These are phyloP conservation scores for Xylota segnis DNA, from an alignment of 2,888 invertebrate species.

Conservation along the genomic window DNA sequence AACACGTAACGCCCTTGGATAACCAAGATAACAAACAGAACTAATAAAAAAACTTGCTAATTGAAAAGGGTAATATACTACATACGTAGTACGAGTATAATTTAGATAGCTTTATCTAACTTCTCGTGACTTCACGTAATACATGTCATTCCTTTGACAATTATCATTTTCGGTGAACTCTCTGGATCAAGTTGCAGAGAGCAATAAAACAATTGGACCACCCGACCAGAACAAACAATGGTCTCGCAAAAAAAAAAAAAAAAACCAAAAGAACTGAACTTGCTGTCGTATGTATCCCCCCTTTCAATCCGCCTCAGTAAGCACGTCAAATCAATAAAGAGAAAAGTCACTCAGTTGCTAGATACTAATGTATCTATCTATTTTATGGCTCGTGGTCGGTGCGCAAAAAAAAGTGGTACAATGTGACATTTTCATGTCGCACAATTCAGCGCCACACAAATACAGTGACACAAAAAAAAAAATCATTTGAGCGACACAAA, in stretches of 20 bases:
- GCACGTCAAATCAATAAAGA: slow-evolving; percentile 52
- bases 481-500: slow-evolving; percentile 56
- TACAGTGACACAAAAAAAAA: slow-evolving; percentile 32
- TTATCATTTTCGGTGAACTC: slow-evolving; percentile 13
- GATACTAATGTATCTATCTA: slow-evolving; percentile 42
- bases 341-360: slow-evolving; percentile 39
- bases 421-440: slow-evolving; percentile 72
- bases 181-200: slow-evolving; percentile 20
- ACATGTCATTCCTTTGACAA: slow-evolving; percentile 5
- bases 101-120: neutral
- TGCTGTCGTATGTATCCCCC: slow-evolving; percentile 12
- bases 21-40: slow-evolving; percentile 21
- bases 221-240: slow-evolving; percentile 9
- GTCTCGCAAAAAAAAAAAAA: neutral
- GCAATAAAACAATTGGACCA: neutral
- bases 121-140: neutral
- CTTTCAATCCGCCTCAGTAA: slow-evolving; percentile 7
- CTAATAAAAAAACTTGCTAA: slow-evolving; percentile 25
- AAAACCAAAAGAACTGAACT: neutral
- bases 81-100: neutral
- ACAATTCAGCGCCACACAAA: slow-evolving; percentile 66
- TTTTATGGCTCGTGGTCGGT: slow-evolving; percentile 7
- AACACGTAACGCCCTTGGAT: slow-evolving; percentile 51
- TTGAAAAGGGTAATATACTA: slow-evolving; percentile 3
- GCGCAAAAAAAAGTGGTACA: slow-evolving; percentile 33